A percentile compares a stretch with the other conserved stretches of the same genome.
phyloP scores from a whole-genome alignment of 2,113 vertebrate species.

The Sialia sialis region DNA sequence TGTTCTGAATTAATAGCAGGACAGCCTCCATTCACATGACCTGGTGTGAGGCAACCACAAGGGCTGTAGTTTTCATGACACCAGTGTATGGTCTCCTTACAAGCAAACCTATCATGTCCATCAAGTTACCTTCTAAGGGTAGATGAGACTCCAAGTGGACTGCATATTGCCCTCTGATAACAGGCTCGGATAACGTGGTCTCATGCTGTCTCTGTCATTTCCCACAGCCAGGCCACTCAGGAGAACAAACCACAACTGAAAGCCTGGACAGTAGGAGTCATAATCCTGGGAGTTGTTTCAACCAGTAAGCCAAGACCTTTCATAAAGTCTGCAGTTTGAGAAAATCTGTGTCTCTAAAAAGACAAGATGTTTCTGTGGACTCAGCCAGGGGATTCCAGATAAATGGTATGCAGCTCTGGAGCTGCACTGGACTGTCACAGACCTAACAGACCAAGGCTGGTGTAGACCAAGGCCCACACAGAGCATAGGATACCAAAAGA shows the following conservation, averaged over 20 bases:
- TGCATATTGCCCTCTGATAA: background rate
- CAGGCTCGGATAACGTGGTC: background rate
- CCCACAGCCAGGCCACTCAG: rapidly evolving
- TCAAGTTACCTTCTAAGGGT: background rate
- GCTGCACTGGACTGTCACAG: background rate
- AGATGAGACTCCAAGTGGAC: background rate
- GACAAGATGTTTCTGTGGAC: background rate
- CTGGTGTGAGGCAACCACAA: background rate
- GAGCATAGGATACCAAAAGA: background rate
- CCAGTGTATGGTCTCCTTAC: background rate
- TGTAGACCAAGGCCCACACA: background rate
- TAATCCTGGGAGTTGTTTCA: background rate
- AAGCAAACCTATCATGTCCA: background rate
- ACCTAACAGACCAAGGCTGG: background rate
- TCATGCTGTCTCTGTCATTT: background rate
- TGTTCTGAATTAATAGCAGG: background rate
- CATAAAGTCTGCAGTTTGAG: background rate
- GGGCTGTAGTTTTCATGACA: background rate
- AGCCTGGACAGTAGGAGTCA: background rate
- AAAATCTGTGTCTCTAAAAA: background rate
- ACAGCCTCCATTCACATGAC: rapidly evolving
- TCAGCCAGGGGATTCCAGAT: background rate
- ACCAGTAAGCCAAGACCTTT: background rate
- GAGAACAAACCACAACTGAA: background rate
- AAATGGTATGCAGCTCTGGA: background rate